A percentile compares a stretch with the other conserved stretches of the same genome.
Evolutionary conservation across 2,888 invertebrate genomes (phyloP).

Genomic region (Stegophylla sp.): DNA sequence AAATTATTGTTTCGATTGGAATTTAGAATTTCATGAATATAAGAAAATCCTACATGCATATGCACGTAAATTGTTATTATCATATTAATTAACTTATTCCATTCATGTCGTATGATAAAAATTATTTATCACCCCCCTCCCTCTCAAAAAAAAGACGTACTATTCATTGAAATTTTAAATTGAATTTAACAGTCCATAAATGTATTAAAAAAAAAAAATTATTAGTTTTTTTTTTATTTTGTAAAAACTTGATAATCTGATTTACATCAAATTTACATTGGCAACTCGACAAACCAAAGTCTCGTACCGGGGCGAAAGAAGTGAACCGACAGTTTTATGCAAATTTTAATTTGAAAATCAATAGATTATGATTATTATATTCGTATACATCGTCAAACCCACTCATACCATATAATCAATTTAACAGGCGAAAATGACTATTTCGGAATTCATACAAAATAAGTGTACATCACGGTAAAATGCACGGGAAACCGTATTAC

Average conservation of each 20-base stretch:
- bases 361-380: not conserved
- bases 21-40: not conserved
- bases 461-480: too few relatives aligned
- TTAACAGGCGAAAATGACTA: not conserved
- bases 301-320: not conserved
- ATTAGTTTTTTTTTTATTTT: not conserved
- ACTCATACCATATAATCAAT: not conserved
- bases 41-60: not conserved
- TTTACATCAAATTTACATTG: not conserved
- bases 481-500: too few relatives aligned
- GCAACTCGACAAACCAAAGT: not conserved
- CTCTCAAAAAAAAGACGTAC: not conserved
- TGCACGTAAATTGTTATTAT: not conserved
- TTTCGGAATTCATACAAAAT: not conserved
- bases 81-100: not conserved
- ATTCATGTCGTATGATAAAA: not conserved
- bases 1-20: too few relatives aligned
- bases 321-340: not conserved
- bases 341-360: conserved; percentile 17
- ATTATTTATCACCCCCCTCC: not conserved
- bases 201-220: not conserved
- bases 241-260: not conserved
- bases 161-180: too few relatives aligned
- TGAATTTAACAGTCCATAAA: too few relatives aligned
- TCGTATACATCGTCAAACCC: not conserved